These are phyloP conservation scores for Phthorimaea operculella DNA, from an alignment of 1,140 invertebrate genomes.

Conservation along the genomic window DNA sequence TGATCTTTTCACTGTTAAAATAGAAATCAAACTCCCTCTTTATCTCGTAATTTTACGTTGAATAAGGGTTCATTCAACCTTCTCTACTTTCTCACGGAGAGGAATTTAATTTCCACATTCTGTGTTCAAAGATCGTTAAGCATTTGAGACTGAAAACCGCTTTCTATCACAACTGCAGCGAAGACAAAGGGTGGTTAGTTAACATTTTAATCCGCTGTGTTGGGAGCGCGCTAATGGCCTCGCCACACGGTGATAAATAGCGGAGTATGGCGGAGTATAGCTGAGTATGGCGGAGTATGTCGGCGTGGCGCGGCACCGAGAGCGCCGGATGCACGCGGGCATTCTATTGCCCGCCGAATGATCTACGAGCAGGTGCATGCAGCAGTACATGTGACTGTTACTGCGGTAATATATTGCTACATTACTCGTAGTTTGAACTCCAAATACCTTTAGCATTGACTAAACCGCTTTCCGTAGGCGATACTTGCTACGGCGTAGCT, in stretches of 20 bases:
- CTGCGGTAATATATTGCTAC: not conserved
- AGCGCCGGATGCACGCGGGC: slow-evolving; percentile 24
- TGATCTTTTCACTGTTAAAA: too few relatives aligned
- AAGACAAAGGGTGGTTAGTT: slow-evolving; percentile 41
- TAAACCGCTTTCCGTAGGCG: too few relatives aligned
- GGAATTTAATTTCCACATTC: not conserved
- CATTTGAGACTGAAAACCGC: slow-evolving; percentile 24
- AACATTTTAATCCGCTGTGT: slow-evolving; percentile 47
- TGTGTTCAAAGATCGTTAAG: slow-evolving; percentile 17
- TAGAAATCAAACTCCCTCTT: too few relatives aligned
- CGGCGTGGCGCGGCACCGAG: not conserved
- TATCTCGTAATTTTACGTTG: too few relatives aligned
- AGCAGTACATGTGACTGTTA: not conserved
- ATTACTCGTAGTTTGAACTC: not conserved
- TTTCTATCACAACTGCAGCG: slow-evolving; percentile 24
- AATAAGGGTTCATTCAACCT: too few relatives aligned
- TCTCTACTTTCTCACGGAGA: too few relatives aligned
- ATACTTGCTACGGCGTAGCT: too few relatives aligned
- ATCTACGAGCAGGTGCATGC: slow-evolving; percentile 28
- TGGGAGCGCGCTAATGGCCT: slow-evolving; percentile 32
- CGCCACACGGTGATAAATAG: slow-evolving; percentile 30
- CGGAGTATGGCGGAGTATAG: not conserved
- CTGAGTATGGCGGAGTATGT: not conserved
- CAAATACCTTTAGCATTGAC: too few relatives aligned
- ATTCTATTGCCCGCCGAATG: slow-evolving; percentile 31